Evolutionary conservation across 2,888 invertebrate genomes (phyloP).

Genomic region (Leptogaster cylindrica): DNA sequence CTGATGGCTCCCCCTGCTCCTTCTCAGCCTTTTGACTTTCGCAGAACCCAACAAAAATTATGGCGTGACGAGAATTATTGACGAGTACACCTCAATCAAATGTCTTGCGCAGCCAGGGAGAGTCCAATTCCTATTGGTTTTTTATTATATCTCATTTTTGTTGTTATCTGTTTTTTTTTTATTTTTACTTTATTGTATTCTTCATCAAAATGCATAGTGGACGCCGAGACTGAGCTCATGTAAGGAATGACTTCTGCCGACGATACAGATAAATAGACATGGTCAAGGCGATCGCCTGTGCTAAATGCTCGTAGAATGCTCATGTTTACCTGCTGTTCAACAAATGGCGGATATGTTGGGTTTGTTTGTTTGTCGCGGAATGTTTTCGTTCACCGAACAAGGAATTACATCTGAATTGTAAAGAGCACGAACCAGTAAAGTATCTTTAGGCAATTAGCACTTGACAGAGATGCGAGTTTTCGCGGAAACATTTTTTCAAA

Average conservation of each 20-base stretch:
- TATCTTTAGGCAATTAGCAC: constrained; percentile 20
- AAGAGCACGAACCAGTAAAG: background rate
- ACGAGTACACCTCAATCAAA: constrained; percentile 19
- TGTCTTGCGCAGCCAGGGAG: background rate
- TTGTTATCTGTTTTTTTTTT: no score
- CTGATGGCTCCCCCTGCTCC: background rate
- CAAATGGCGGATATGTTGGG: constrained; percentile 7
- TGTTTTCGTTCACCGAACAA: background rate
- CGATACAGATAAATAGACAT: background rate
- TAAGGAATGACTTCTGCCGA: constrained; percentile 2
- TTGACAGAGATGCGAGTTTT: no score
- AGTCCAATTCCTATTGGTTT: background rate
- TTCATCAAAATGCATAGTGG: constrained; percentile 4
- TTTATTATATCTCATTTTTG: no score
- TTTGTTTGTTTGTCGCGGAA: constrained; percentile 4
- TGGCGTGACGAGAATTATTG: constrained; percentile 17
- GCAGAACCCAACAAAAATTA: constrained; percentile 16
- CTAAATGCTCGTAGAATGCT: background rate
- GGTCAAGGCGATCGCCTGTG: background rate
- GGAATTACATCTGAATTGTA: constrained; percentile 1
- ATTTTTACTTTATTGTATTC: background rate
- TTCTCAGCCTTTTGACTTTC: constrained; percentile 17
- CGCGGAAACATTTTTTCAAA: no score
- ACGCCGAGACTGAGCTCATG: no score
- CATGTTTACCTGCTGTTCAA: constrained; percentile 6